Percentiles rank a stretch among this genome's conserved stretches.
phyloP scores from a whole-genome alignment of 2,113 vertebrate species.

The Thunnus thynnus region DNA sequence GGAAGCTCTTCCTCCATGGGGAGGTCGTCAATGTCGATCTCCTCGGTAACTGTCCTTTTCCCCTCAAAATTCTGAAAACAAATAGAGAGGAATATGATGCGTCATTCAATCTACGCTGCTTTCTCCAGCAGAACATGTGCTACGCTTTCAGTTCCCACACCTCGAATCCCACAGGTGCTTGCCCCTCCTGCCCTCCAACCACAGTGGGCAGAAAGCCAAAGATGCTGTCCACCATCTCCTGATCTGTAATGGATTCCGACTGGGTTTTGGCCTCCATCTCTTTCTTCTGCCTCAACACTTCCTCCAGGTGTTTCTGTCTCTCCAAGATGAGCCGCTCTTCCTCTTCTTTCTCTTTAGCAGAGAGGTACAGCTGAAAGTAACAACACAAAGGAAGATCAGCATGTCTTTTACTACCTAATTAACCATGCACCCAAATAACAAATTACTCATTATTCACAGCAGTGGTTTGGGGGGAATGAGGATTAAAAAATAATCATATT shows the following conservation, averaged over 20 bases:
- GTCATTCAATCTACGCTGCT: not conserved
- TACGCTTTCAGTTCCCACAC: constrained; percentile 71
- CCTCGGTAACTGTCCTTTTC: constrained; percentile 78
- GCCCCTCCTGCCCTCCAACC: constrained; percentile 89
- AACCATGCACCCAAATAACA: not conserved
- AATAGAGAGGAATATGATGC: not conserved
- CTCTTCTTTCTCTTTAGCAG: constrained; percentile 73
- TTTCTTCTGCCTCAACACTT: constrained; percentile 73
- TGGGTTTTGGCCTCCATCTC: constrained; percentile 66
- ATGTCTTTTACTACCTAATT: not conserved
- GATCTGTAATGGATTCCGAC: constrained; percentile 80
- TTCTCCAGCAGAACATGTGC: not conserved
- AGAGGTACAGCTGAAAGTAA: constrained; percentile 80
- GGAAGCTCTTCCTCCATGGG: constrained; percentile 81
- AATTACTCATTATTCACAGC: not conserved
- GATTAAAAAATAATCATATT: too few species aligned
- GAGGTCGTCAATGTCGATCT: constrained; percentile 91
- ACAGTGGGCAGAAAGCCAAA: constrained; percentile 92
- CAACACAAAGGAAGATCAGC: constrained; percentile 8
- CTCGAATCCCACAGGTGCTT: constrained; percentile 87
- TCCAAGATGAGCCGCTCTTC: constrained; percentile 64
- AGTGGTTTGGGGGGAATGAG: not conserved
- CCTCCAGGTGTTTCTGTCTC: constrained; percentile 73
- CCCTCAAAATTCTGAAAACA: constrained; percentile 88
- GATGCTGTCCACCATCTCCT: constrained; percentile 93